Evolutionary conservation across 2,888 invertebrate species (phyloP), one percentile per base, ranked within the genome.

Genomic region (Stictocephala bisonia): DNA sequence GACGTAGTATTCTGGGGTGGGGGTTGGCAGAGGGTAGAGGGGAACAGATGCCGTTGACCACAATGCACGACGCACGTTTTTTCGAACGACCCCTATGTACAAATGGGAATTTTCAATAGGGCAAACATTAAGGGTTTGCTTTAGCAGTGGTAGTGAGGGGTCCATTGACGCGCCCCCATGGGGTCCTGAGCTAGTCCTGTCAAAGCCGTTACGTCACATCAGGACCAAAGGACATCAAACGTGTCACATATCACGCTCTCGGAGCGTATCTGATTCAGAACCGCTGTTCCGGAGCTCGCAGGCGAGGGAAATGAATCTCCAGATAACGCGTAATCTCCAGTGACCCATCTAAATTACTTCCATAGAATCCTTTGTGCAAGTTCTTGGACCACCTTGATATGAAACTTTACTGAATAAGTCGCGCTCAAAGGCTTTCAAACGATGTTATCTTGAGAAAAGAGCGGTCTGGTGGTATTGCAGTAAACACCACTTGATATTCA

Each of bases 71-170:
- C 60, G 60, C 60, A n/a, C n/a, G 31, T 60, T 60, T 60, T 60
- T 35, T 40, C 60, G 20, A 22, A 20, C 31, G 1, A 60, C 60
- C 60, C 60, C 60, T 13, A 13, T 60, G 18, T 60, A 60, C 60
- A 35, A 58, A 58, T 58, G 60, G 60, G 60, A 40, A 60, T 11
- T 3, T 56, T 35, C 31, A 60, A 35, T 35, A 22, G 40, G 60
- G n/a, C 31, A 35, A 58, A 60, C 60, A 60, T 60, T 35, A 60
- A 60, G 60, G 60, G 60, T 60, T 60, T 60, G 60, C 60, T 60
- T 60, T 60, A 9, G 40, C 35, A 40, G 53, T 9, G 60, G 29
- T 1, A 18, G 51, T 11, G 60, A 31, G 6, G 35, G 7, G 35
- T 11, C 35, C 35, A 18, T 20, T 11, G 60, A 31, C 11, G 35